Conservation (phyloP, 2,888 invertebrate genomes). For the Heliconius ismenius region DNA sequence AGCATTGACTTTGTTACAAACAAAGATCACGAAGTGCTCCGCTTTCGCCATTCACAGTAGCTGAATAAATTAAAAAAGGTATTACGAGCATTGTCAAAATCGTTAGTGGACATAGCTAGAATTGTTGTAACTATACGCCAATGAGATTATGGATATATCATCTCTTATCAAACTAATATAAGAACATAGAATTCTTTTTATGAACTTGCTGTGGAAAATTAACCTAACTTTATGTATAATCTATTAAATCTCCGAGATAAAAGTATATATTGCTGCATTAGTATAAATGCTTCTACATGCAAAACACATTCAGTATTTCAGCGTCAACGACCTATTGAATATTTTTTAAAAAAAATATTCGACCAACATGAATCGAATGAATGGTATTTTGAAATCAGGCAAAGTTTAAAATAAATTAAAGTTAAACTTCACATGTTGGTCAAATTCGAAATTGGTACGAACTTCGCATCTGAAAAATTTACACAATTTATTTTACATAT, state of each 20-base stretch:
- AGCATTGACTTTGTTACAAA: slow-evolving; percentile 43
- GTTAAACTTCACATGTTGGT: neutral
- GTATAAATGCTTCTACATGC: neutral
- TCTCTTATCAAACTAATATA: neutral
- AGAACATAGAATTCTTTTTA: neutral
- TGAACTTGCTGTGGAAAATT: neutral
- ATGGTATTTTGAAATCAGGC: neutral
- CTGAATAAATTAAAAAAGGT: slow-evolving; percentile 42
- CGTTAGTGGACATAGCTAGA: neutral
- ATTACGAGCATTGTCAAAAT: slow-evolving; percentile 32
- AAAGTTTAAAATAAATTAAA: neutral
- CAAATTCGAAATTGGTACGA: neutral
- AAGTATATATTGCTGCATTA: neutral
- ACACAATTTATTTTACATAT: neutral
- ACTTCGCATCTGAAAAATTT: too few species aligned
- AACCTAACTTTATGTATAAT: neutral
- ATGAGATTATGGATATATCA: neutral
- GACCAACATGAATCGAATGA: neutral
- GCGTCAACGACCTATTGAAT: neutral
- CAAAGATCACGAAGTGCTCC: slow-evolving; percentile 46
- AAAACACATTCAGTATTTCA: too few species aligned
- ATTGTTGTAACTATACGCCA: neutral
- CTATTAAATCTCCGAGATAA: neutral
- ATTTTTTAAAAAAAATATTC: neutral
- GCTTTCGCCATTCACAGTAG: slow-evolving; percentile 44